Percentiles rank a stretch among this genome's conserved stretches.
phyloP scores from a whole-genome alignment of 2,797 vertebrate species.

The Natrix natrix region DNA sequence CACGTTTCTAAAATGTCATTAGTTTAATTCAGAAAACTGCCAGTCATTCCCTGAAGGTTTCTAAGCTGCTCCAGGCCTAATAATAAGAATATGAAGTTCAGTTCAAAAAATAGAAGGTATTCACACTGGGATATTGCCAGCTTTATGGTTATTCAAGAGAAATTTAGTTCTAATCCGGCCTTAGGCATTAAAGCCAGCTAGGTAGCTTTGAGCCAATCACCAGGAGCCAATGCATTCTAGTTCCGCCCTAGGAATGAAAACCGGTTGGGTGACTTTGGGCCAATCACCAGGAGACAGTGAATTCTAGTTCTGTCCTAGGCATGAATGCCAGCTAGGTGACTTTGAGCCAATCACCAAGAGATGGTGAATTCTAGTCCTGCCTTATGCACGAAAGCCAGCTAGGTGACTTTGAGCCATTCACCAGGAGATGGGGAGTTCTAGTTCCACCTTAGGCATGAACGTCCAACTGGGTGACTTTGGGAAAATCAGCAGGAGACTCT shows the following conservation, averaged over 20 bases:
- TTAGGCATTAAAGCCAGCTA: too few species aligned
- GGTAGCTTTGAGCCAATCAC: not conserved
- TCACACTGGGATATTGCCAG: not conserved
- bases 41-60: not conserved
- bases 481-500: too few species aligned
- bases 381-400: fast-evolving
- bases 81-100: not conserved
- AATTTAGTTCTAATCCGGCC: not conserved
- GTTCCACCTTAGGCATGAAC: too few species aligned
- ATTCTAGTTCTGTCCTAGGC: not conserved
- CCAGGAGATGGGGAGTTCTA: too few species aligned
- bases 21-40: not conserved
- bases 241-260: fast-evolving
- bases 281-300: fast-evolving
- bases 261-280: too few species aligned
- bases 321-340: too few species aligned
- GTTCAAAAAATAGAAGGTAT: not conserved
- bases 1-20: not conserved
- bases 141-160: not conserved
- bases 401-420: too few species aligned
- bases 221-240: not conserved
- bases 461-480: too few species aligned
- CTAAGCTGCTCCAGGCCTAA: not conserved
- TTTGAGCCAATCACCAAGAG: too few species aligned
- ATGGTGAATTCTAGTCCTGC: fast-evolving